A percentile compares a stretch with the other conserved stretches of the same genome.
These are phyloP conservation scores for Aphrocallistes beatrix DNA, from an alignment of 37 sponge, comb jelly and placozoan genomes.

Conservation along the genomic window DNA sequence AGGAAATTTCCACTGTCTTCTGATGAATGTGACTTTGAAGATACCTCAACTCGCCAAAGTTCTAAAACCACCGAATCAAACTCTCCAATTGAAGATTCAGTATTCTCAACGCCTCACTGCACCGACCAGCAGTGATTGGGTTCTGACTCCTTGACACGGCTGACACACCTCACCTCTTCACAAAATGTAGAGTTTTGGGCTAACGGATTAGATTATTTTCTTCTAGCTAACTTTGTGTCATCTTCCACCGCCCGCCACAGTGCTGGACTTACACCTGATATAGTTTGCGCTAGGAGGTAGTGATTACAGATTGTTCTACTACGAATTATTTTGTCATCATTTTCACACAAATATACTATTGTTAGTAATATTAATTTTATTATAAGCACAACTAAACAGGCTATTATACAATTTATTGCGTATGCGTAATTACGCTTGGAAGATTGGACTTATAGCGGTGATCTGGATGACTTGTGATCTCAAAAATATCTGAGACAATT, in stretches of 20 bases:
- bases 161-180: background rate
- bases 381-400: slow-evolving; percentile 18
- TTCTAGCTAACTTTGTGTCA: background rate
- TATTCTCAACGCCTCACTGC: background rate
- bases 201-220: no score
- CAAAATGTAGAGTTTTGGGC: slow-evolving; percentile 8
- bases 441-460: no score
- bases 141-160: no score
- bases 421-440: no score
- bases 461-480: no score
- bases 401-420: no score
- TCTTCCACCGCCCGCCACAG: background rate
- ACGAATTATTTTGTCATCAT: slow-evolving; percentile 14
- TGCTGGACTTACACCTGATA: slow-evolving; percentile 9
- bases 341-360: slow-evolving; percentile 15
- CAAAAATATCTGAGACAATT: no score
- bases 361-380: slow-evolving; percentile 15
- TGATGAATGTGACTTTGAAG: background rate
- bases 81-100: slow-evolving; percentile 7
- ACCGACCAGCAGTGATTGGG: no score
- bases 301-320: slow-evolving; percentile 16
- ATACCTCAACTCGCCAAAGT: background rate
- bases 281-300: slow-evolving; percentile 18
- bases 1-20: background rate
- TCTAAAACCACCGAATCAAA: background rate